Evolutionary conservation across 2,797 vertebrate genomes (phyloP).

Genomic region (Hypotaenidia okinawae): DNA sequence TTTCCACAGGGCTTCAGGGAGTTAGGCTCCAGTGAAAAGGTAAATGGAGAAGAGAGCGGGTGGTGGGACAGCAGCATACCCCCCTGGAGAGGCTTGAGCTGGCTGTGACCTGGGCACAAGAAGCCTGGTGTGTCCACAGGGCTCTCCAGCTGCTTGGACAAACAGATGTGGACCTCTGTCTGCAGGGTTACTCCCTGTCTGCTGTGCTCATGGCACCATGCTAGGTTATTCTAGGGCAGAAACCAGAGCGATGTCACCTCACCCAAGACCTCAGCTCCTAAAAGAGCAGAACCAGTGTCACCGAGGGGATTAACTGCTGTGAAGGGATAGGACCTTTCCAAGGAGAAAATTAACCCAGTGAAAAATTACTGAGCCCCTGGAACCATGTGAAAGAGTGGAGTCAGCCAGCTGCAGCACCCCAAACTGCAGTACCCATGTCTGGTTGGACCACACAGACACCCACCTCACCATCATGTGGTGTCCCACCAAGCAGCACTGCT

Average conservation of each 20-base stretch:
- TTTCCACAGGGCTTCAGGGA: neutral
- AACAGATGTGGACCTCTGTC: accelerated
- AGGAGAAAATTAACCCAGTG: neutral
- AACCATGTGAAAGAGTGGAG: accelerated
- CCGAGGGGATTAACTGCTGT: neutral
- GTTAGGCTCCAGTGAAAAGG: neutral
- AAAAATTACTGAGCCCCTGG: accelerated
- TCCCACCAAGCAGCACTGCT: neutral
- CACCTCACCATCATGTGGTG: accelerated
- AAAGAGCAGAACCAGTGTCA: neutral
- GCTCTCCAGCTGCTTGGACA: neutral
- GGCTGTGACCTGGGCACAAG: accelerated
- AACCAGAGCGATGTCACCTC: neutral
- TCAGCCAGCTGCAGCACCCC: neutral
- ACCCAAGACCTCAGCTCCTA: neutral
- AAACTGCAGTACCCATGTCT: accelerated
- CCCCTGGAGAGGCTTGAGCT: neutral
- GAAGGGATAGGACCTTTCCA: neutral
- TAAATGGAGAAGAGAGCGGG: neutral
- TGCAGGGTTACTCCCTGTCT: accelerated
- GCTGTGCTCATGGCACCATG: accelerated
- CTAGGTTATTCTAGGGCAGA: neutral
- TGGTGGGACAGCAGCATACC: neutral
- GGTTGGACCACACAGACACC: neutral
- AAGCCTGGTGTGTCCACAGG: accelerated